Percentiles rank a stretch among this genome's conserved stretches.
Evolutionary conservation across 2,888 invertebrate genomes (phyloP).

Genomic region (Pterostichus niger): DNA sequence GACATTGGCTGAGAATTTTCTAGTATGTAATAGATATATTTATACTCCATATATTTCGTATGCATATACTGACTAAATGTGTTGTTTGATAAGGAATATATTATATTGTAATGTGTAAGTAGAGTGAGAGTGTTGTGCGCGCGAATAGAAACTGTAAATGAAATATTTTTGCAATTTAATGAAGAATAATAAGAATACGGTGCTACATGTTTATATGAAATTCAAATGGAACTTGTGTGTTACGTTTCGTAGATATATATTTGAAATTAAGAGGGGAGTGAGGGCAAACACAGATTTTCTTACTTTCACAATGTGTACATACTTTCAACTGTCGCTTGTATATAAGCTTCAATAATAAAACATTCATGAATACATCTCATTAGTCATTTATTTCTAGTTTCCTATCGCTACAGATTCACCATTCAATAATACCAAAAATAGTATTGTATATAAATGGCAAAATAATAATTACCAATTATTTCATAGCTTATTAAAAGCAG

Average conservation of each 20-base stretch:
- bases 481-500: too few relatives aligned
- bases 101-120: slow-evolving; percentile 5
- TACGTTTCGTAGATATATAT: slow-evolving; percentile 54
- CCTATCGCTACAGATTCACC: too few relatives aligned
- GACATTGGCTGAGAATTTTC: neutral
- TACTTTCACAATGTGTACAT: slow-evolving; percentile 60
- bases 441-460: too few relatives aligned
- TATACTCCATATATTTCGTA: slow-evolving; percentile 62
- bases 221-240: slow-evolving; percentile 62
- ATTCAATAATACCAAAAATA: too few relatives aligned
- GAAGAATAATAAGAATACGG: slow-evolving; percentile 60
- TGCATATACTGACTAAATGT: slow-evolving; percentile 33
- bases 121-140: slow-evolving; percentile 27
- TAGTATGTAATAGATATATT: slow-evolving; percentile 42
- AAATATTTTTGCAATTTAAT: slow-evolving; percentile 64
- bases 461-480: too few relatives aligned
- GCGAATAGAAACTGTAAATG: slow-evolving; percentile 26
- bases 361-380: neutral
- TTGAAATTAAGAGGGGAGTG: slow-evolving; percentile 62
- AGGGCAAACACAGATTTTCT: slow-evolving; percentile 63
- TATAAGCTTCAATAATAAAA: slow-evolving; percentile 65
- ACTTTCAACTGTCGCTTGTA: slow-evolving; percentile 62
- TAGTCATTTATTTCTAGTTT: neutral
- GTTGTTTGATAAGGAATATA: slow-evolving; percentile 56
- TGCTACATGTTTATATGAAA: slow-evolving; percentile 66